Evolutionary conservation across 2,888 invertebrate species (phyloP).

Genomic region (Escarpia spicata): DNA sequence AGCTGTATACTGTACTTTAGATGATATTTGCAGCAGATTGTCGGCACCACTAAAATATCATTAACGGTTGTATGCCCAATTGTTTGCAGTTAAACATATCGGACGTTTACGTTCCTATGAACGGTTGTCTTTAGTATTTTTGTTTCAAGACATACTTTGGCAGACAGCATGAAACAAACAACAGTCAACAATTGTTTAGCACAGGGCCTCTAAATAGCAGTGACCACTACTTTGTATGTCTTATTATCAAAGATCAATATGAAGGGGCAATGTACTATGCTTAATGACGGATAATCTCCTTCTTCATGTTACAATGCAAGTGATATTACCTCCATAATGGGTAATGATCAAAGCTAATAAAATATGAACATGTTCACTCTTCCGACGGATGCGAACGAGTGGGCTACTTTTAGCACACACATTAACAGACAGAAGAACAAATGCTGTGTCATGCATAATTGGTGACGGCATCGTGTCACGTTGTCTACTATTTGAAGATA

Average conservation of each 20-base stretch:
- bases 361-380: neutral
- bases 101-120: neutral
- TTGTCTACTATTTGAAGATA: neutral
- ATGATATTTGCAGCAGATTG: neutral
- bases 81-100: neutral
- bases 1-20: neutral
- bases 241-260: neutral
- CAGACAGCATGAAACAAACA: neutral
- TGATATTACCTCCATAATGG: neutral
- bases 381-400: neutral
- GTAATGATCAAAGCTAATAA: neutral
- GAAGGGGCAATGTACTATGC: neutral
- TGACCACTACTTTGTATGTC: neutral
- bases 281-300: neutral
- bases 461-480: neutral
- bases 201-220: neutral
- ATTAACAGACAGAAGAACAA: too few species aligned
- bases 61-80: neutral
- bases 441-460: neutral
- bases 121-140: neutral
- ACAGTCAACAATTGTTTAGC: neutral
- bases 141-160: neutral
- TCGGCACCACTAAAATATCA: neutral
- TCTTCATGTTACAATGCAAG: neutral
- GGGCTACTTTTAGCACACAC: neutral